Percentiles rank a stretch among this genome's conserved stretches.
Conservation (phyloP, 37 sponge, comb jelly and placozoan species). For the Ianthella basta region DNA sequence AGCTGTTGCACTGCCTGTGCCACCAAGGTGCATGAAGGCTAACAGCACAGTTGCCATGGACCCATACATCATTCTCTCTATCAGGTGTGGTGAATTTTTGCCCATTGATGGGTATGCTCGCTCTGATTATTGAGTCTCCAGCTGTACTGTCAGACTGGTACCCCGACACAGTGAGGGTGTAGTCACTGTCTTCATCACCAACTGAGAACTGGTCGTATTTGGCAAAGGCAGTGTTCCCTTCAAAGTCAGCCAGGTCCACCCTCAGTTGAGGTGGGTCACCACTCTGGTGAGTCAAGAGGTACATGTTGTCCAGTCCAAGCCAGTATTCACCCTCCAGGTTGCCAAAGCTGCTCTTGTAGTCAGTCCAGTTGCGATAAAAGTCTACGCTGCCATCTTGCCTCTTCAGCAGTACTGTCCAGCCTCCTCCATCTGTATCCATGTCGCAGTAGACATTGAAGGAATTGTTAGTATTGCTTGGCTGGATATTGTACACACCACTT, state of each 20-base stretch:
- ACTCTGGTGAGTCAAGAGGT: background rate
- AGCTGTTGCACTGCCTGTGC: background rate
- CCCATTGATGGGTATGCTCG: background rate
- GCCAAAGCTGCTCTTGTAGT: conserved; percentile 11
- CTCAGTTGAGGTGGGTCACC: background rate
- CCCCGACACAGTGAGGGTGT: background rate
- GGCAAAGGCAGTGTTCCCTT: background rate
- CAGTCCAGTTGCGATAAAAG: background rate
- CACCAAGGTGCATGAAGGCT: background rate
- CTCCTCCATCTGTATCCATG: conserved; percentile 20
- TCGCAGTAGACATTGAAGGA: background rate
- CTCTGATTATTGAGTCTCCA: background rate
- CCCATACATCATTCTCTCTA: conserved; percentile 2
- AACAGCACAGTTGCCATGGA: background rate
- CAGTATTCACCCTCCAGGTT: background rate
- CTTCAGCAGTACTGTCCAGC: conserved; percentile 3
- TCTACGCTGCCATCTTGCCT: background rate
- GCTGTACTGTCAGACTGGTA: background rate
- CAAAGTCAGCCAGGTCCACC: background rate
- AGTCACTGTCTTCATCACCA: background rate
- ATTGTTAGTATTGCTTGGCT: background rate
- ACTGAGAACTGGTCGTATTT: background rate
- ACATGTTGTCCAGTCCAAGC: conserved; percentile 12
- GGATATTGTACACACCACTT: background rate
- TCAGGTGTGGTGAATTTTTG: background rate